These are phyloP conservation scores for Alosa sapidissima DNA, from an alignment of 2,797 vertebrate species.

Conservation along the genomic window DNA sequence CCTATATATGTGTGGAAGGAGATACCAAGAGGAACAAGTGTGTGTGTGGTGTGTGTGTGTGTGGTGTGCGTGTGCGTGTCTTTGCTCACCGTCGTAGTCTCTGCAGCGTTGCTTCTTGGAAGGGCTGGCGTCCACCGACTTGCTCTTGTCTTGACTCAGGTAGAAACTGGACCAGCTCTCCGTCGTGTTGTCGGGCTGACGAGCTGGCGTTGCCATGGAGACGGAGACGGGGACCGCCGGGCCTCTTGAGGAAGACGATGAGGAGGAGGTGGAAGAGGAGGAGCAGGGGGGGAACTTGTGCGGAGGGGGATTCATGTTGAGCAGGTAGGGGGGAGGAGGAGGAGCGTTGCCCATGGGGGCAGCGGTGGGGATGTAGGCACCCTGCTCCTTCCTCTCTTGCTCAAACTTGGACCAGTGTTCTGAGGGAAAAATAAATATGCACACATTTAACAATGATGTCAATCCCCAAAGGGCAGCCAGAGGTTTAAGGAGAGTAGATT, in stretches of 20 bases:
- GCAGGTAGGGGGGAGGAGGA: slow-evolving; percentile 61
- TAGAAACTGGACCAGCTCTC: slow-evolving; percentile 97
- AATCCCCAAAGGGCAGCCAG: not conserved
- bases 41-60: not conserved
- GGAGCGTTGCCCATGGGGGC: slow-evolving; percentile 71
- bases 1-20: too few species aligned
- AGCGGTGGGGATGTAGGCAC: slow-evolving; percentile 80
- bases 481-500: not conserved
- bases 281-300: slow-evolving; percentile 67
- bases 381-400: slow-evolving; percentile 86
- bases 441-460: not conserved
- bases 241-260: slow-evolving; percentile 72
- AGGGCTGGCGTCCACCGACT: slow-evolving; percentile 81
- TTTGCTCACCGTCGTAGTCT: slow-evolving; percentile 91
- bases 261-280: slow-evolving; percentile 55
- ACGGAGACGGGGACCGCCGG: slow-evolving; percentile 82
- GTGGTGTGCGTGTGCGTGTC: not conserved
- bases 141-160: slow-evolving; percentile 80
- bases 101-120: slow-evolving; percentile 92
- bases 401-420: slow-evolving; percentile 97
- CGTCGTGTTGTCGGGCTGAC: slow-evolving; percentile 93
- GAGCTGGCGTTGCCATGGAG: slow-evolving; percentile 84
- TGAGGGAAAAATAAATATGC: slow-evolving; percentile 48
- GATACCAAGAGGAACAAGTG: too few species aligned
- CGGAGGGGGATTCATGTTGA: slow-evolving; percentile 66